Percentiles rank a stretch among this genome's conserved stretches.
Evolutionary conservation across 2,888 invertebrate species (phyloP).

Genomic region (Polymixis flavicincta): DNA sequence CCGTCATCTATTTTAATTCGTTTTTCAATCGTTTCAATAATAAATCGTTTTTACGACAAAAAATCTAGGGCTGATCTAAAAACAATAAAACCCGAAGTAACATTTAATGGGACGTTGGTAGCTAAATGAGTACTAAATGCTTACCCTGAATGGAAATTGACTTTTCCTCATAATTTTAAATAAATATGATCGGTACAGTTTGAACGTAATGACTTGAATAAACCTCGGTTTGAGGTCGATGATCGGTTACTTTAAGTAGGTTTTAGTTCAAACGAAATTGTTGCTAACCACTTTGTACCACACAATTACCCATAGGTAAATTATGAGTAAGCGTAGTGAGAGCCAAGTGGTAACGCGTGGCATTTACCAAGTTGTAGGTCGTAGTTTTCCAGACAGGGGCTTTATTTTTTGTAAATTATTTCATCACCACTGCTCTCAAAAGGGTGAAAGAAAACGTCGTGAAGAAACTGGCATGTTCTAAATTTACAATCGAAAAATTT

Average conservation of each 20-base stretch:
- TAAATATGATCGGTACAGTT: slow-evolving; percentile 54
- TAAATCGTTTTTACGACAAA: slow-evolving; percentile 60
- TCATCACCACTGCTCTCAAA: too few relatives aligned
- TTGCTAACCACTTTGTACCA: slow-evolving; percentile 7
- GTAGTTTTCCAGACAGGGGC: too few relatives aligned
- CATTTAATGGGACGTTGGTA: slow-evolving; percentile 50
- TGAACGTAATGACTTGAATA: slow-evolving; percentile 49
- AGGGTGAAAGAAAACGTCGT: too few relatives aligned
- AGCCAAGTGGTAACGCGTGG: too few relatives aligned
- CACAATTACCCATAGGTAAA: background rate
- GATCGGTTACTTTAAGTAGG: slow-evolving; percentile 19
- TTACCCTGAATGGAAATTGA: slow-evolving; percentile 62
- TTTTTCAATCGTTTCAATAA: slow-evolving; percentile 41
- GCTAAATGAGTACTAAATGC: slow-evolving; percentile 62
- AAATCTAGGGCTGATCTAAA: slow-evolving; percentile 60
- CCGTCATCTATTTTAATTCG: slow-evolving; percentile 39
- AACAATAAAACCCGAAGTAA: slow-evolving; percentile 59
- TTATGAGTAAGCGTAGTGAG: too few relatives aligned
- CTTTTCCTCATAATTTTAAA: slow-evolving; percentile 57
- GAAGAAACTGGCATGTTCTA: too few relatives aligned
- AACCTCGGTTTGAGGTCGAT: slow-evolving; percentile 32
- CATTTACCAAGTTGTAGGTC: too few relatives aligned
- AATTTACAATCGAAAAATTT: too few relatives aligned
- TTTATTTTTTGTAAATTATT: too few relatives aligned
- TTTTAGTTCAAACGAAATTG: slow-evolving; percentile 18